Percentiles rank a stretch among this genome's conserved stretches.
Conservation (phyloP, 2,113 vertebrate species). For the Oreocharis arfaki region DNA sequence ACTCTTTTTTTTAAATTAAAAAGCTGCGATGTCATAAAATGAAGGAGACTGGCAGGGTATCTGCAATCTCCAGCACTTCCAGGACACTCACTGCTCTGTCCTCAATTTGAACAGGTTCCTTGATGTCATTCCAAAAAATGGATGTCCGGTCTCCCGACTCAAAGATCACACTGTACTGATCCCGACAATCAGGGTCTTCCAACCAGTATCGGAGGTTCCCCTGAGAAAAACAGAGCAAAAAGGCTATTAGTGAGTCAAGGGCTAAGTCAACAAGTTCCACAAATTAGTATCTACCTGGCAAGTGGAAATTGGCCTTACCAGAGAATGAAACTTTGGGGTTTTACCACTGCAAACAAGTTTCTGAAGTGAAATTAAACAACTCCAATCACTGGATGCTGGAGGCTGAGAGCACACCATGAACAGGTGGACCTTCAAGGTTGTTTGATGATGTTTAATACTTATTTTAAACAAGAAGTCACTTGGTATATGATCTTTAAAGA, state of each 20-base stretch:
- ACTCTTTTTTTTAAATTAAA: background rate
- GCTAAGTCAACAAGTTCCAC: background rate
- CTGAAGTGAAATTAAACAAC: background rate
- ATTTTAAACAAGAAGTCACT: background rate
- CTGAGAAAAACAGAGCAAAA: conserved; percentile 50
- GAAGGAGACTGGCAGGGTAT: background rate
- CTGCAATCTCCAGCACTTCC: background rate
- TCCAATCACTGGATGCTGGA: background rate
- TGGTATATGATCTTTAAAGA: background rate
- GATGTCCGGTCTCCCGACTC: conserved; percentile 93
- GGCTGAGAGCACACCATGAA: background rate
- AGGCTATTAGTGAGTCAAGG: background rate
- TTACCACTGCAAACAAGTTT: background rate
- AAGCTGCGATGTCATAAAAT: background rate
- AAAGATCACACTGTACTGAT: conserved; percentile 98
- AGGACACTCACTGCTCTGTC: conserved; percentile 87
- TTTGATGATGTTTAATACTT: background rate
- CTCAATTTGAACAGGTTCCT: conserved; percentile 88
- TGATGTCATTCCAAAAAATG: conserved; percentile 92
- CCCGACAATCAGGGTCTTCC: conserved; percentile 93
- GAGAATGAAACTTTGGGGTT: background rate
- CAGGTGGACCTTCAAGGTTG: background rate
- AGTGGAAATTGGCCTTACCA: background rate
- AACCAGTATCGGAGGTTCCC: conserved; percentile 96
- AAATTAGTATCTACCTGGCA: background rate